Percentiles rank a stretch among this genome's conserved stretches.
phyloP scores from a whole-genome alignment of 2,888 invertebrate genomes.

The Chalcosyrphus nemorum region DNA sequence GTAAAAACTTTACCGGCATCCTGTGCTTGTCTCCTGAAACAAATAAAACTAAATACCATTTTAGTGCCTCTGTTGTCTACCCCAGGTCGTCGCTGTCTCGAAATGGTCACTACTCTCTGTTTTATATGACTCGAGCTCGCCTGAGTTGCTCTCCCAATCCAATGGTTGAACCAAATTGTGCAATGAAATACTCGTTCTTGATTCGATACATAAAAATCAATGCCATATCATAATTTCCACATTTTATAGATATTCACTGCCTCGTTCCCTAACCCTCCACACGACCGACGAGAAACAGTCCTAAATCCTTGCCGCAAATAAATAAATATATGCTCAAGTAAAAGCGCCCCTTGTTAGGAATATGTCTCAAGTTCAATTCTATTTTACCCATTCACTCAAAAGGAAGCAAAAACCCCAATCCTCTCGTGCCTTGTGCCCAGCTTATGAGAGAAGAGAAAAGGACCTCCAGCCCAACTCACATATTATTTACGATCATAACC shows the following conservation, averaged over 20 bases:
- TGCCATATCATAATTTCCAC: slow-evolving; percentile 41
- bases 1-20: not conserved
- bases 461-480: not conserved
- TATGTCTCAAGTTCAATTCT: slow-evolving; percentile 49
- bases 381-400: slow-evolving; percentile 34
- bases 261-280: not conserved
- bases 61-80: not conserved
- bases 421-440: not conserved
- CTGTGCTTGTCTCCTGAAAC: not conserved
- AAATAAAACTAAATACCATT: slow-evolving; percentile 21
- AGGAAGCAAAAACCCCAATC: not conserved
- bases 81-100: not conserved
- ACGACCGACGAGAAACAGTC: slow-evolving; percentile 16
- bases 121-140: not conserved
- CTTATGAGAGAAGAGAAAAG: too few species aligned
- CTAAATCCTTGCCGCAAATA: slow-evolving; percentile 52
- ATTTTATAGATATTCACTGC: slow-evolving; percentile 50
- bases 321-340: slow-evolving; percentile 45
- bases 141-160: not conserved
- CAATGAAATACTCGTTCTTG: slow-evolving; percentile 3
- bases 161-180: not conserved
- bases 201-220: slow-evolving; percentile 47
- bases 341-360: slow-evolving; percentile 30
- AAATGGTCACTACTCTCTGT: not conserved
- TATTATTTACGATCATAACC: slow-evolving; percentile 69